phyloP scores from a whole-genome alignment of 2,888 invertebrate genomes.

The Diplolepis rosae region DNA sequence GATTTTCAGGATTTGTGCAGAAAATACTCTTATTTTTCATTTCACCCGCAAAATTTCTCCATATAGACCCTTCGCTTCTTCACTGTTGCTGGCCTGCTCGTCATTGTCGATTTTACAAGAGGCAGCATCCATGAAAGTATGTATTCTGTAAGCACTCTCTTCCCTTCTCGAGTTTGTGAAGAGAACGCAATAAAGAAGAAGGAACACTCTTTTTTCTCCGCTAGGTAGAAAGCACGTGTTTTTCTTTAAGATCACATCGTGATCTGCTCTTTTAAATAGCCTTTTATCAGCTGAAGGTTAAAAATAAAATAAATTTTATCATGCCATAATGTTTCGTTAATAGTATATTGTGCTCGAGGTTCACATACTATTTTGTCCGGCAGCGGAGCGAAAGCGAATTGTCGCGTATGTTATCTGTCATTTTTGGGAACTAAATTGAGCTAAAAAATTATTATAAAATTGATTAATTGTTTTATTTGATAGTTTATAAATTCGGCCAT shows the following conservation, averaged over 20 bases:
- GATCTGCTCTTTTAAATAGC: not conserved
- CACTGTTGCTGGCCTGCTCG: slow-evolving; percentile 1
- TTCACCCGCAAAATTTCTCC: not conserved
- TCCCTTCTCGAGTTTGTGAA: not conserved
- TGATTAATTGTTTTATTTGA: too few relatives aligned
- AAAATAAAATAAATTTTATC: too few relatives aligned
- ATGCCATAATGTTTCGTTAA: too few relatives aligned
- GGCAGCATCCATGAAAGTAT: not conserved
- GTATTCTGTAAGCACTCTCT: not conserved
- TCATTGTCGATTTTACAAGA: not conserved
- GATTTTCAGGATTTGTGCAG: not conserved
- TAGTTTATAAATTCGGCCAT: too few relatives aligned
- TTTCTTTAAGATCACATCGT: too few relatives aligned
- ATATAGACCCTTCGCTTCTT: not conserved
- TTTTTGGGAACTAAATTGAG: too few relatives aligned
- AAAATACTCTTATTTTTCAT: not conserved
- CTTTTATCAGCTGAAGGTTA: too few relatives aligned
- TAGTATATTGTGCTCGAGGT: too few relatives aligned
- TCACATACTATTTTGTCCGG: too few relatives aligned
- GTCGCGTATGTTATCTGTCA: too few relatives aligned
- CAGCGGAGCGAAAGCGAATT: too few relatives aligned
- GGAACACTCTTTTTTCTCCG: not conserved
- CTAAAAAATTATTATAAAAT: too few relatives aligned
- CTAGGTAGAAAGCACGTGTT: not conserved
- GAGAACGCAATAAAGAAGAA: not conserved